These are phyloP conservation scores for Zootermopsis nevadensis DNA, from an alignment of 2,888 invertebrate genomes.

Conservation along the genomic window DNA sequence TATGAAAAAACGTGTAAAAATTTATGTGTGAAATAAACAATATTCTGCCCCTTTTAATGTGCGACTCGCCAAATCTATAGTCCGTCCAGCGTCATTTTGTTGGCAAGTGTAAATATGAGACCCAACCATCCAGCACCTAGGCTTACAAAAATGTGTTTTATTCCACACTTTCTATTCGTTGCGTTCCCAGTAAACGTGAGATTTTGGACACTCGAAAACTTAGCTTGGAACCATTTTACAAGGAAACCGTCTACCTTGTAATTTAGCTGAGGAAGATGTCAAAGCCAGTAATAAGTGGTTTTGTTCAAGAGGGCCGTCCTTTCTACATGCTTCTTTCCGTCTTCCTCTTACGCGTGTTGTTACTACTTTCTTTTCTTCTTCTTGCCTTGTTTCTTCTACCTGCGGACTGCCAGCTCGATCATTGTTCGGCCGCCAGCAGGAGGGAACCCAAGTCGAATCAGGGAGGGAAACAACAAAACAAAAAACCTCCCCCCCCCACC, in stretches of 20 bases:
- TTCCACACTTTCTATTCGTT: not conserved
- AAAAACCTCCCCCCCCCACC: not conserved
- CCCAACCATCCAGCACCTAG: not conserved
- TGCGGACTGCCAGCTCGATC: slow-evolving; percentile 21
- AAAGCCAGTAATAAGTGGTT: slow-evolving; percentile 52
- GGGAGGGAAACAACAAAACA: slow-evolving; percentile 23
- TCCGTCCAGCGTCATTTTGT: not conserved
- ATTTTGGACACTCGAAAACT: slow-evolving; percentile 1
- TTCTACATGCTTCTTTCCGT: not conserved
- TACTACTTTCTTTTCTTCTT: not conserved
- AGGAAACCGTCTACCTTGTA: slow-evolving; percentile 45
- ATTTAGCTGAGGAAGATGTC: slow-evolving; percentile 53
- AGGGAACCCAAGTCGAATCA: slow-evolving; percentile 3
- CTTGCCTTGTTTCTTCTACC: slow-evolving; percentile 3
- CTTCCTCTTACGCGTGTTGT: not conserved
- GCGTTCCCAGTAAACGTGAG: slow-evolving; percentile 3
- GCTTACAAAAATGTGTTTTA: slow-evolving; percentile 11
- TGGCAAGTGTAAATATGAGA: slow-evolving; percentile 5
- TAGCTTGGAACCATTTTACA: slow-evolving; percentile 16
- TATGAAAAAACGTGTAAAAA: no score
- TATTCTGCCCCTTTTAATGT: not conserved
- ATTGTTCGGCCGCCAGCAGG: slow-evolving; percentile 22
- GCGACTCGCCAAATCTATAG: not conserved
- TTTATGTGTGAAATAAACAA: not conserved
- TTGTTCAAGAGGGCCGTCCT: slow-evolving; percentile 48